Evolutionary conservation across 2,888 invertebrate species (phyloP), one percentile per base, ranked within the genome.

Genomic region (Diabrotica balteata): DNA sequence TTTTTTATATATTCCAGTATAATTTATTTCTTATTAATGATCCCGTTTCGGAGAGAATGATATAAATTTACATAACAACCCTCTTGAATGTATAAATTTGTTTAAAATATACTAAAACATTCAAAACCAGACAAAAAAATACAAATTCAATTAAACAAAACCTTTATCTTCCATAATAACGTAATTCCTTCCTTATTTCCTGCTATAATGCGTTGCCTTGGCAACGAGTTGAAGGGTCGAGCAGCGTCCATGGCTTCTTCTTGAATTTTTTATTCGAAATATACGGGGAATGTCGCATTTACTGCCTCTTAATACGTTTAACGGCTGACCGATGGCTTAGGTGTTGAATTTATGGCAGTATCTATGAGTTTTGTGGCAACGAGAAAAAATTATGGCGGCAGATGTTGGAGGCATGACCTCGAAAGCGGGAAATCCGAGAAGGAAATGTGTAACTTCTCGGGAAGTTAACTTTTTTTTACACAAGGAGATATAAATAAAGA

Each of bases 241-340:
- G 54, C 10, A 43, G 45, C 54, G 63, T 11, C 55, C 49, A 46
- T 55, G 63, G 43, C 32, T 47, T 32, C 22, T 55, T 32, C 11
- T 49, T 63, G 57, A 63, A 63, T 63, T 63, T 63, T 63, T 63
- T 63, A 63, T 63, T 55, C 43, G 57, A 57, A 43, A 57, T 49
- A 51, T 49, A 63, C 49, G 63, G 44, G 46, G 43, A 63, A 63
- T 47, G 63, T 63, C 63, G 17, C 63, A 57, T 63, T 63, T 63
- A 63, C 63, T 32, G 45, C 44, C 63, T 57, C 57, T 57, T 63
- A 63, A 63, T 63, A 51, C 63, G 57, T 49, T 63, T 63, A 63
- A 63, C 63, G 57, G 57, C 63, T 57, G 63, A 63, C 63, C 63
- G 63, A 63, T 63, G 63, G 63, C 63, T 63, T 50, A 63, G 63